These are phyloP conservation scores for Oryzias javanicus DNA, from an alignment of 2,113 vertebrate species.

Conservation along the genomic window DNA sequence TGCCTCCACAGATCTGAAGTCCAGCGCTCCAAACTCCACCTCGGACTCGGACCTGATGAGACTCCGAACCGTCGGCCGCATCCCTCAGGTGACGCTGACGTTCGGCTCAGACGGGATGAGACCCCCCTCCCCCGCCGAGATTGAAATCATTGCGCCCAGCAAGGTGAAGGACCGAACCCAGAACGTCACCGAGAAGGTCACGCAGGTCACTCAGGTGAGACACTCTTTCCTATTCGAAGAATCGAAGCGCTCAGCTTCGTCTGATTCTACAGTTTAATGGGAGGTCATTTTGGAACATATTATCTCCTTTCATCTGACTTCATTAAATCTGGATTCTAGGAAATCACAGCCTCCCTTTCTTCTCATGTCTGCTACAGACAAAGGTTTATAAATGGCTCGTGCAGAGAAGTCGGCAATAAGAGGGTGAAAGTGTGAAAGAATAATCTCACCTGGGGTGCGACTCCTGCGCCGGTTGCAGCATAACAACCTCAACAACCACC, in stretches of 20 bases:
- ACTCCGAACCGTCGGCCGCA: conserved; percentile 85
- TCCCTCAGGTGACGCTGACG: conserved; percentile 93
- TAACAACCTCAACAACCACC: conserved; percentile 28
- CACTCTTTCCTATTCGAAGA: neutral
- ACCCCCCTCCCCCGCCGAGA: conserved; percentile 89
- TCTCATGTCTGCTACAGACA: neutral
- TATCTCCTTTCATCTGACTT: neutral
- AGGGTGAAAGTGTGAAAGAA: conserved; percentile 36
- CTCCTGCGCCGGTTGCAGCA: conserved; percentile 17
- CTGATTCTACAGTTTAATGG: neutral
- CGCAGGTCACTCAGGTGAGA: conserved; percentile 94
- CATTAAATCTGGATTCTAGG: too few species aligned
- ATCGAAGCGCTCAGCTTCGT: neutral
- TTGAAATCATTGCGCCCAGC: conserved; percentile 94
- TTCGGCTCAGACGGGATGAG: conserved; percentile 90
- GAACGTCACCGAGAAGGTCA: conserved; percentile 98
- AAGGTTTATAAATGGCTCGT: conserved; percentile 23
- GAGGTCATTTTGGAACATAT: neutral
- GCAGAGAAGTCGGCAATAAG: conserved; percentile 19
- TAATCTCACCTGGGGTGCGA: conserved; percentile 61
- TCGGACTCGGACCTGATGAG: conserved; percentile 89
- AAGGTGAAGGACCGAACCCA: conserved; percentile 94
- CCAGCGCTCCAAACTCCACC: conserved; percentile 85
- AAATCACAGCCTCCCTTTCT: neutral
- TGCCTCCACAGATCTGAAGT: conserved; percentile 77